Evolutionary conservation across 2,113 vertebrate genomes (phyloP).

Genomic region (Hystrix cristata): DNA sequence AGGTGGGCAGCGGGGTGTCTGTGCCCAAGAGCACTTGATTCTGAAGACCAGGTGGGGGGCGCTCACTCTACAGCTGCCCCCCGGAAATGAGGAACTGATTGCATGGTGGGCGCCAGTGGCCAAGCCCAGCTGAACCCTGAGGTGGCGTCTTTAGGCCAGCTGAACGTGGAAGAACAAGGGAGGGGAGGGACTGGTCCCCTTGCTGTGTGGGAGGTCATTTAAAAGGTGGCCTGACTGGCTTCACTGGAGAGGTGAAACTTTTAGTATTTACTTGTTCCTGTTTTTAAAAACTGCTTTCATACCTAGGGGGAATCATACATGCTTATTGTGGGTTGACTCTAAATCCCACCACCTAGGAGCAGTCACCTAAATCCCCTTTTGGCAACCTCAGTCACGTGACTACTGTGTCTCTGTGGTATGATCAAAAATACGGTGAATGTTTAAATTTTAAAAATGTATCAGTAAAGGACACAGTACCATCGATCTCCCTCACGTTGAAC

Average conservation of each 20-base stretch:
- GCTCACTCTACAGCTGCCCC: accelerated
- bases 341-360: neutral
- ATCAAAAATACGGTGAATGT: neutral
- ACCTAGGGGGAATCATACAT: neutral
- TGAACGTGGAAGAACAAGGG: too few species aligned
- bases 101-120: neutral
- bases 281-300: neutral
- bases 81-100: neutral
- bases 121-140: neutral
- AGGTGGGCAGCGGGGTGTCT: neutral
- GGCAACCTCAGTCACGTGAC: neutral
- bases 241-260: neutral
- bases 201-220: neutral
- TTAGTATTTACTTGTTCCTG: neutral
- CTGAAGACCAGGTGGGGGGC: neutral
- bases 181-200: neutral
- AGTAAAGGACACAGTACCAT: neutral
- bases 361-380: neutral
- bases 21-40: neutral
- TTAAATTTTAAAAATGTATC: neutral
- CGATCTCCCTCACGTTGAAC: neutral
- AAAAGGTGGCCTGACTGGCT: neutral
- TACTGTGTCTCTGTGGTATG: neutral
- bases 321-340: neutral
- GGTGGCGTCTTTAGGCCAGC: neutral